Conservation (phyloP, 2,797 vertebrate genomes). For the Chrysocyon brachyurus region DNA sequence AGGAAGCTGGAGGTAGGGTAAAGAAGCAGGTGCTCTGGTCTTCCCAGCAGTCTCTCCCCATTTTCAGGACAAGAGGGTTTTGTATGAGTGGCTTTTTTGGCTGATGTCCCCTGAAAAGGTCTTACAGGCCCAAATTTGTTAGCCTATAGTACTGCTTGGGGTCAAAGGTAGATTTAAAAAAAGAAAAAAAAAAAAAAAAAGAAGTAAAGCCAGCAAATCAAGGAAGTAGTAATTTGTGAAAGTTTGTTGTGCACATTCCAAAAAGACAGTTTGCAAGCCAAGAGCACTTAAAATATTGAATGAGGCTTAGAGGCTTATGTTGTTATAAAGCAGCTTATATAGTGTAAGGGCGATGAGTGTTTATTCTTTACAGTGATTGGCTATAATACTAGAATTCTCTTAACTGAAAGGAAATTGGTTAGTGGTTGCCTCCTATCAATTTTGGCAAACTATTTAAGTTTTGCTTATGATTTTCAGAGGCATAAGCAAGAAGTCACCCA, state of each 20-base stretch:
- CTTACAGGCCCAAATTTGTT: background rate
- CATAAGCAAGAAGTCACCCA: background rate
- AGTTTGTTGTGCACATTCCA: background rate
- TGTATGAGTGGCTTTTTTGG: background rate
- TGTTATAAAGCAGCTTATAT: background rate
- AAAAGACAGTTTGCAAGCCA: background rate
- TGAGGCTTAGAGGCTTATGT: background rate
- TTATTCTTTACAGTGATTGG: background rate
- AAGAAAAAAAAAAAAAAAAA: background rate
- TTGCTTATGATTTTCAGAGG: background rate
- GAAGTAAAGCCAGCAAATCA: background rate
- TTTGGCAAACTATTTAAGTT: background rate
- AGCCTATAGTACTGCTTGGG: background rate
- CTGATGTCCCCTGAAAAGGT: background rate
- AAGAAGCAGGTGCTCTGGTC: background rate
- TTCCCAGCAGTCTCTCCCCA: background rate
- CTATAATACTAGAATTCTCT: background rate
- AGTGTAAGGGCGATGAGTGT: background rate
- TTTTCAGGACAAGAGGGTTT: constrained; percentile 2
- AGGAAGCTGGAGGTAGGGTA: background rate
- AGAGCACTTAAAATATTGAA: background rate
- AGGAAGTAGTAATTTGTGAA: background rate
- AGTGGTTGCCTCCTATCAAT: background rate
- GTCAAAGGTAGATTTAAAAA: background rate
- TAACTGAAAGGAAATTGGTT: background rate